phyloP scores from a whole-genome alignment of 2,797 vertebrate species.

The Botia kubotai region DNA sequence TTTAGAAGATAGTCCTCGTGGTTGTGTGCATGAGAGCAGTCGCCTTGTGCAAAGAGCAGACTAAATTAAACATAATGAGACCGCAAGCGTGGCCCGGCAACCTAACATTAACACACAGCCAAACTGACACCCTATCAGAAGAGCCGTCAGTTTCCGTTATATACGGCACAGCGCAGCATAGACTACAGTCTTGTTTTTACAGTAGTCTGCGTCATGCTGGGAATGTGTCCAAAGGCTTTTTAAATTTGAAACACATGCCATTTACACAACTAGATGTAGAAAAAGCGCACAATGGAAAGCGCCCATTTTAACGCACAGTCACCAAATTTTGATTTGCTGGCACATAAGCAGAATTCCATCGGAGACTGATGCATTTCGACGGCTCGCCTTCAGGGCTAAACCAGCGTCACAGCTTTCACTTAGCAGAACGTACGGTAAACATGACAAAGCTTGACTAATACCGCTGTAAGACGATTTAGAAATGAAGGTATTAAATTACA shows the following conservation, averaged over 20 bases:
- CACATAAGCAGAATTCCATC: slow-evolving; percentile 10
- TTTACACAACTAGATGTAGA: neutral
- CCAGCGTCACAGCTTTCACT: no score
- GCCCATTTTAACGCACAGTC: neutral
- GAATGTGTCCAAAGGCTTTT: slow-evolving; percentile 11
- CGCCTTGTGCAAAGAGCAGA: slow-evolving; percentile 80
- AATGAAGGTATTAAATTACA: no score
- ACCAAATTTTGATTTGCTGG: neutral
- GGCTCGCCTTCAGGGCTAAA: no score
- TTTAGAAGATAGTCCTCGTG: no score
- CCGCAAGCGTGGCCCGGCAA: slow-evolving; percentile 85
- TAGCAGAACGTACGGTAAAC: no score
- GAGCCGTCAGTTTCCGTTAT: slow-evolving; percentile 92
- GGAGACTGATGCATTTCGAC: no score
- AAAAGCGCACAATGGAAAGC: slow-evolving; percentile 17
- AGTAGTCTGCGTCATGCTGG: slow-evolving; percentile 78
- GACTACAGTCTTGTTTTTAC: slow-evolving; percentile 80
- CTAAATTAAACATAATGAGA: slow-evolving; percentile 91
- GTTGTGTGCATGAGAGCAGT: slow-evolving; percentile 79
- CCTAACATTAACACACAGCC: slow-evolving; percentile 91
- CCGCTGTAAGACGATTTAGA: no score
- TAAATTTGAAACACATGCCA: neutral
- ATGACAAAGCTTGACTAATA: no score
- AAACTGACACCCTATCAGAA: slow-evolving; percentile 97
- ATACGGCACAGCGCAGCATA: slow-evolving; percentile 92